Evolutionary conservation across 1,140 invertebrate species (phyloP).

Genomic region (Apis florea): DNA sequence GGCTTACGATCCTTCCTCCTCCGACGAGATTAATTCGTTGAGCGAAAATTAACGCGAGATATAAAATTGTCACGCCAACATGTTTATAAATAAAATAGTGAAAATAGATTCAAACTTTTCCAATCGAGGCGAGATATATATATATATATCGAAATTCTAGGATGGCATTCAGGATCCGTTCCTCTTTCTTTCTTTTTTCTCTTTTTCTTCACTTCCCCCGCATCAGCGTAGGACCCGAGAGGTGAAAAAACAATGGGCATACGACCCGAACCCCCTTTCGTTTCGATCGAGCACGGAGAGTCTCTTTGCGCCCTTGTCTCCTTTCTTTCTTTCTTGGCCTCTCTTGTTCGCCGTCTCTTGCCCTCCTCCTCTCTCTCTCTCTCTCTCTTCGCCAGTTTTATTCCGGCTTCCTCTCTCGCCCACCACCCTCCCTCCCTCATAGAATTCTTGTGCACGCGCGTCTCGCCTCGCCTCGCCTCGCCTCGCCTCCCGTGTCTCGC

Average conservation of each 20-base stretch:
- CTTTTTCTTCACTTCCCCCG: neutral
- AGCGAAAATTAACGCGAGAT: too few relatives aligned
- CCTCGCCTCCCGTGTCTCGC: slow-evolving; percentile 62
- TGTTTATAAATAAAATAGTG: too few relatives aligned
- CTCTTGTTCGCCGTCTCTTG: slow-evolving; percentile 37
- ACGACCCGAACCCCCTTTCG: slow-evolving; percentile 55
- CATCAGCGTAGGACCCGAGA: slow-evolving; percentile 47
- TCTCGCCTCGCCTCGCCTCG: slow-evolving; percentile 72
- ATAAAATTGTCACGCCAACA: too few relatives aligned
- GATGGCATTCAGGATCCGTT: slow-evolving; percentile 44
- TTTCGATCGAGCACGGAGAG: slow-evolving; percentile 59
- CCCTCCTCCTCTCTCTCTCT: slow-evolving; percentile 23
- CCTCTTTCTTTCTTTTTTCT: slow-evolving; percentile 13
- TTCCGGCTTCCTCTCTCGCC: slow-evolving; percentile 34
- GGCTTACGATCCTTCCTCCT: too few relatives aligned
- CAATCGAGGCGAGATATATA: slow-evolving; percentile 50
- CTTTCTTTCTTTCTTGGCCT: slow-evolving; percentile 42
- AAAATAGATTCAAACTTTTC: neutral
- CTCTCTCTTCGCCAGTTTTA: slow-evolving; percentile 16
- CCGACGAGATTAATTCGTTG: too few relatives aligned
- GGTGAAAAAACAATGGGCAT: slow-evolving; percentile 68
- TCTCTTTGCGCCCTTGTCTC: slow-evolving; percentile 47
- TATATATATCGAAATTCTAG: slow-evolving; percentile 42
- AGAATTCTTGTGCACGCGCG: slow-evolving; percentile 65
- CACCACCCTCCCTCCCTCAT: slow-evolving; percentile 47